A percentile compares a stretch with the other conserved stretches of the same genome.
These are phyloP conservation scores for Festucalex cinctus DNA, from an alignment of 2,113 vertebrate genomes.

Conservation along the genomic window DNA sequence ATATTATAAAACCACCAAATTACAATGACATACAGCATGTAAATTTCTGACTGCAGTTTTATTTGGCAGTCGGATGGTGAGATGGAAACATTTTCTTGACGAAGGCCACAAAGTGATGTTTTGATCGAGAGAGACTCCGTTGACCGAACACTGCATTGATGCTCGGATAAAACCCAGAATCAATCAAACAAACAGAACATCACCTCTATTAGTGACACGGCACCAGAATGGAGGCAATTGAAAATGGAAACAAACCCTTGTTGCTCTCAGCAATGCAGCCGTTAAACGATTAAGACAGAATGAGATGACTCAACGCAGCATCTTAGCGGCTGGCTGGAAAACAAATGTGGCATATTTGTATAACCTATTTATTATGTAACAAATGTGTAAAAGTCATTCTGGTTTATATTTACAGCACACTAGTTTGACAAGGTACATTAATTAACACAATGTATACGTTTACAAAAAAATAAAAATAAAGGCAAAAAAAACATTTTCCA, in stretches of 20 bases:
- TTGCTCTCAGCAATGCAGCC: background rate
- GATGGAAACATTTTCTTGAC: constrained; percentile 66
- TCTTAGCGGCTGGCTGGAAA: constrained; percentile 37
- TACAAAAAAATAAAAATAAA: no score
- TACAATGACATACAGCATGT: no score
- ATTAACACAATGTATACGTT: no score
- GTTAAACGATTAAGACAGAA: constrained; percentile 37
- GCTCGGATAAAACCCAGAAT: constrained; percentile 67
- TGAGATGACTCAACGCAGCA: constrained; percentile 56
- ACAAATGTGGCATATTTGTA: constrained; percentile 14
- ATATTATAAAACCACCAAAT: no score
- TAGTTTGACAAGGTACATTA: no score
- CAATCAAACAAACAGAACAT: constrained; percentile 73
- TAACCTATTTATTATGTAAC: background rate
- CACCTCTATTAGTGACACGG: constrained; percentile 71
- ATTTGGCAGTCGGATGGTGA: background rate
- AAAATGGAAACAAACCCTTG: constrained; percentile 49
- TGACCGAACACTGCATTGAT: constrained; percentile 67
- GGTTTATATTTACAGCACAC: no score
- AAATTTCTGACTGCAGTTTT: no score
- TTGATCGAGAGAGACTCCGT: constrained; percentile 54
- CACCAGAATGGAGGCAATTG: constrained; percentile 63
- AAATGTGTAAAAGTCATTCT: no score
- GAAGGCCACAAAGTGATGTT: constrained; percentile 67
- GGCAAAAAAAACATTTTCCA: no score